Base-by-base conservation (phyloP, 2,113 vertebrate species). In the Cephalophus harveyi region DNA sequence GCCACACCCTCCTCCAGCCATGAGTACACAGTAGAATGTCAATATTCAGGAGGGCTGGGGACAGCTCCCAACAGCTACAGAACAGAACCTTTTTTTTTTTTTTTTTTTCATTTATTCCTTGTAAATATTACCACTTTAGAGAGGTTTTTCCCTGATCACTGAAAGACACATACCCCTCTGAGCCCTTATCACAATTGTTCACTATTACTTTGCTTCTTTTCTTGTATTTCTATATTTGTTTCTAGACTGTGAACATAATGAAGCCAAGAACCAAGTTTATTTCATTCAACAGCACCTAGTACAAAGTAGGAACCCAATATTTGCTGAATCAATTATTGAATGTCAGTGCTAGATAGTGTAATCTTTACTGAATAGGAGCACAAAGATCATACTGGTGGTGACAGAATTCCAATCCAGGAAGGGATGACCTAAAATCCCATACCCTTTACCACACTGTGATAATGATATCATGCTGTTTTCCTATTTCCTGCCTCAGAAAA, bases 401-500 rank as follows among this genome's bases (percentile, higher is more conserved):
- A 71, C 5, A 59, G 55, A n/a, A 88, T 78, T 96, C 16, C 21
- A 60, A 16, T 30, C 33, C 23, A 93, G 36, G 36, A 89, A 43
- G 27, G 13, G 74, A 30, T 89, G 25, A 93, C 48, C 86, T 52
- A 30, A 97, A 96, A 96, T 40, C 27, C 11, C 30, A 54, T 43
- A 62, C 3, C 3, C 27, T 78, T 46, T 33, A 43, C 4, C 43
- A 59, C 1, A 71, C 14, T 64, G 50, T 36, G 60, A 93, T 87
- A 88, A 79, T 50, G 82, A 79, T 5, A 78, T 33, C 67, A 95
- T 87, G 48, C 36, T 54, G 21, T 36, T 93, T 97, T 96, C 30
- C 89, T 86, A 89, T 93, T 97, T 96, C 89, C 62, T 96, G 89
- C 62, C 62, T 95, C 94, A 97, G 78, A 95, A 98, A 90, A 76